Base-by-base conservation (phyloP, 1,140 invertebrate species). In the Pristionchus pacificus region DNA sequence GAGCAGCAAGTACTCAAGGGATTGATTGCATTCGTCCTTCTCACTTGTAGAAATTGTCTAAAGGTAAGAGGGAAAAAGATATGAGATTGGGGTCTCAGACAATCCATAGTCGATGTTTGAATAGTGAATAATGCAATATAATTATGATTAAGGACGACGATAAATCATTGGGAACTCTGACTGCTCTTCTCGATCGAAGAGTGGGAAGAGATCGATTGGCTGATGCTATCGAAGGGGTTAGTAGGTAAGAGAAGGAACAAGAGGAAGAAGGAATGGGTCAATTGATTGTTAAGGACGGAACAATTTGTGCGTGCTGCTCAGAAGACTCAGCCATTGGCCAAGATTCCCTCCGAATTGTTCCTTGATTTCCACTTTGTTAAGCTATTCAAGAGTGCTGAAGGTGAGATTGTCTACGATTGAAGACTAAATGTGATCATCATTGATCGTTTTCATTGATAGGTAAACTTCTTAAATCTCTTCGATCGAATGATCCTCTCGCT, bases 11-110 rank as follows among this genome's bases (percentile, higher is more conserved):
- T 97, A 60, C 87, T 96, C 24, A 90, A 93, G 84, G 94, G 94
- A 61, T 86, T 98, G 69, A 94, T 93, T 84, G 93, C 96, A 1
- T 93, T 98, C 83, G 86, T 97, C 2, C 89, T 98, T 77, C 95
- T 93, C 1, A 87, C 98, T 2, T 6, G 6, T 6, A 49, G 38
- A 19, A 49, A 49, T 19, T 49, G 6, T 6, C 38, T 49, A 6
- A 49, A 49, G 38, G 38, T 49, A 19, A 49, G 38, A 6, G 38
- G n/a, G n/a, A n/a, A n/a, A n/a, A n/a, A n/a, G n/a, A n/a, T n/a
- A n/a, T n/a, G n/a, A n/a, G n/a, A n/a, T n/a, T n/a, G n/a, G 10
- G 14, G 60, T 13, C 14, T 68, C 61, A 68, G n/a, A n/a, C 59
- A 60, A 24, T 72, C 31, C 24, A 29, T 24, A 24, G 13, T 74